These are phyloP conservation scores for Macrochelys suwanniensis DNA, from an alignment of 2,797 vertebrate species.

Conservation along the genomic window DNA sequence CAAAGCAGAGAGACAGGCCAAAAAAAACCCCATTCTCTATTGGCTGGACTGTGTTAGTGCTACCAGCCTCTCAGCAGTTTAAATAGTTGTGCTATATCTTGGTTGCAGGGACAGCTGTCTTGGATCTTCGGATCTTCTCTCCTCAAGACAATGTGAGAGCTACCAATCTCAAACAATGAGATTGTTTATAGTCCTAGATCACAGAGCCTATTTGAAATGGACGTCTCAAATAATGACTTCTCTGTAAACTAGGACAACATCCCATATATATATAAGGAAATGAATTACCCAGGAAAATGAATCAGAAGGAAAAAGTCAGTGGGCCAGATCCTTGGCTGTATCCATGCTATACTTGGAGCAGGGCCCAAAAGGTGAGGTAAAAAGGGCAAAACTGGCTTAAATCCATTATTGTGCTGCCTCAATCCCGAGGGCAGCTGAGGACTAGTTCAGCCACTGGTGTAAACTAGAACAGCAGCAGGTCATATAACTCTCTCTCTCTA, in stretches of 20 bases:
- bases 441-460: background rate
- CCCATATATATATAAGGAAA: background rate
- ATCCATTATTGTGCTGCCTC: background rate
- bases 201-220: background rate
- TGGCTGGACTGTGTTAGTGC: background rate
- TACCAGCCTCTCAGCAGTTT: background rate
- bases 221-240: background rate
- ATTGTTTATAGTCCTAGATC: background rate
- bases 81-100: background rate
- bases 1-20: background rate
- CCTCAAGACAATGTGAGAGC: background rate
- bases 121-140: background rate
- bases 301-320: background rate
- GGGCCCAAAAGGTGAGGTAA: background rate
- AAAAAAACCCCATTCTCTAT: background rate
- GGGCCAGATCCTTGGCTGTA: background rate
- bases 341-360: background rate
- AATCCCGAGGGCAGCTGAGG: background rate
- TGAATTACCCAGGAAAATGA: background rate
- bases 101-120: background rate
- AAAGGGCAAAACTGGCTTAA: background rate
- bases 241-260: background rate
- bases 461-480: background rate
- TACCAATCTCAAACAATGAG: background rate
- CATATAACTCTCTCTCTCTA: background rate